phyloP scores from a whole-genome alignment of 2,113 vertebrate species.

The Embiotoca jacksoni region DNA sequence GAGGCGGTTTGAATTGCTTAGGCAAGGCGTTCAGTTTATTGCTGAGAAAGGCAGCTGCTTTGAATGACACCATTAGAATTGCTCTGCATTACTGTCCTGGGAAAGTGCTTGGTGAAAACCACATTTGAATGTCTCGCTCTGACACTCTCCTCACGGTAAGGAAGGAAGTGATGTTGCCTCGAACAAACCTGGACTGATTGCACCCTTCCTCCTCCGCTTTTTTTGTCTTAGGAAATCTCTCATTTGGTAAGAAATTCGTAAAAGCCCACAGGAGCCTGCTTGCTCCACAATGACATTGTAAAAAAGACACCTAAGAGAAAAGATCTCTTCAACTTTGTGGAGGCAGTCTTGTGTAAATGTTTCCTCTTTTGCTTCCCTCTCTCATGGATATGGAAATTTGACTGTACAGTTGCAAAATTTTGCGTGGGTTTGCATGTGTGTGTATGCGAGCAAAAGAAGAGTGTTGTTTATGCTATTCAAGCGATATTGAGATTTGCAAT shows the following conservation, averaged over 20 bases:
- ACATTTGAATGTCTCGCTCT: conserved; percentile 77
- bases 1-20: conserved; percentile 77
- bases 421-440: conserved; percentile 31
- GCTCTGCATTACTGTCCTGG: conserved; percentile 79
- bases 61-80: conserved; percentile 78
- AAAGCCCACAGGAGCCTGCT: conserved; percentile 66
- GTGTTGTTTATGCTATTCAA: conserved; percentile 64
- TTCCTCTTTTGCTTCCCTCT: conserved; percentile 70
- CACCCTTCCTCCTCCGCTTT: conserved; percentile 75
- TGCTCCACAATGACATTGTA: conserved; percentile 69
- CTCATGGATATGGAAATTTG: conserved; percentile 78
- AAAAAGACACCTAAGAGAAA: conserved; percentile 72
- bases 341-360: conserved; percentile 76
- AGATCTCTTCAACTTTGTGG: conserved; percentile 59
- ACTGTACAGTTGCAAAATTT: conserved; percentile 43
- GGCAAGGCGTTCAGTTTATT: conserved; percentile 80
- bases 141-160: conserved; percentile 71
- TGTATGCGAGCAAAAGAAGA: conserved; percentile 46
- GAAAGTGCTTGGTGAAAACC: conserved; percentile 74
- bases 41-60: conserved; percentile 76
- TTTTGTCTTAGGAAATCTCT: conserved; percentile 75
- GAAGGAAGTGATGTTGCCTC: conserved; percentile 80
- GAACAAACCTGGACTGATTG: conserved; percentile 85
- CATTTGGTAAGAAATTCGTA: conserved; percentile 62
- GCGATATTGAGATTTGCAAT: conserved; percentile 68